Evolutionary conservation across 2,113 vertebrate species (phyloP).

Genomic region (Polyodon spathula): DNA sequence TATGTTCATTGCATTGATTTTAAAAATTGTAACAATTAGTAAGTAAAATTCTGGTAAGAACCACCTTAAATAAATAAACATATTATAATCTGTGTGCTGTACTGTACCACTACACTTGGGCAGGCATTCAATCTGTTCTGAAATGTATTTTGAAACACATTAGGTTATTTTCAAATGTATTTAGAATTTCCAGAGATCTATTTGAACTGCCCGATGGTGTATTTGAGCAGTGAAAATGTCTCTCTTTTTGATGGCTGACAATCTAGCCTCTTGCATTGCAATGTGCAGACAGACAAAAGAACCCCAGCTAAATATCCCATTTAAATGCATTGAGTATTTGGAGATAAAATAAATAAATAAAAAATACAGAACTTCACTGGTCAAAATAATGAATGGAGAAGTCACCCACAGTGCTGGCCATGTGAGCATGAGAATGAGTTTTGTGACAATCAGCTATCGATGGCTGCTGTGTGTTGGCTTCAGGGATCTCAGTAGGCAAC

Average conservation of each 20-base stretch:
- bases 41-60: no score
- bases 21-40: no score
- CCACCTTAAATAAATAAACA: no score
- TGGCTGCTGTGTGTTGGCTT: not conserved
- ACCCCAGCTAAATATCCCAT: constrained; percentile 63
- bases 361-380: constrained; percentile 16
- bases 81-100: no score
- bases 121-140: no score
- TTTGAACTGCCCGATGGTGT: no score
- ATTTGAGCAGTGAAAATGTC: constrained; percentile 29
- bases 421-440: not conserved
- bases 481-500: not conserved
- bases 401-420: not conserved
- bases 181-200: no score
- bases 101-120: no score
- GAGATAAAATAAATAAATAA: constrained; percentile 42
- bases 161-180: constrained; percentile 37
- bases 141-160: constrained; percentile 1
- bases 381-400: not conserved
- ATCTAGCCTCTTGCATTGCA: constrained; percentile 39
- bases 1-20: no score
- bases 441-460: constrained; percentile 2
- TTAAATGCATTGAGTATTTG: constrained; percentile 66
- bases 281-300: constrained; percentile 35
- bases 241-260: constrained; percentile 34